phyloP scores from a whole-genome alignment of 2,113 vertebrate species.

The Thermophis baileyi region DNA sequence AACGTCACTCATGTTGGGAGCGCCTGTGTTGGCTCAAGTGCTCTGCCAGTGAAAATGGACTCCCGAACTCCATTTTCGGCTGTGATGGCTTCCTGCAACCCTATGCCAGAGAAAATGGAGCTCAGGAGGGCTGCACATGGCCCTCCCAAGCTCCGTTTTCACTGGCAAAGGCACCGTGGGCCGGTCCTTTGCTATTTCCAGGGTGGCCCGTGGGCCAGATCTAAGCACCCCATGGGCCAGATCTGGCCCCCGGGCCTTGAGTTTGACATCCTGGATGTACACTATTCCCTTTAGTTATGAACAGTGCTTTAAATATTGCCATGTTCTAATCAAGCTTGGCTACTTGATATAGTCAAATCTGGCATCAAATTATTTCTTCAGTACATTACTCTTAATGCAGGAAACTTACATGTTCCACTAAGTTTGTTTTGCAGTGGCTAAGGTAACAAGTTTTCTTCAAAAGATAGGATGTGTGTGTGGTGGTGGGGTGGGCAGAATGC shows the following conservation, averaged over 20 bases:
- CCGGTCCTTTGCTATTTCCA: too few relatives aligned
- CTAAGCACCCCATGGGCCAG: rapidly evolving
- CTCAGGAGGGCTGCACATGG: too few relatives aligned
- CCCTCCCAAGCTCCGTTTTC: too few relatives aligned
- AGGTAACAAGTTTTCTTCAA: neutral
- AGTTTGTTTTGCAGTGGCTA: neutral
- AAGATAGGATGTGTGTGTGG: neutral
- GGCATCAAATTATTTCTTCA: neutral
- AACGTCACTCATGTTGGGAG: too few relatives aligned
- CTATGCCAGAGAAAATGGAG: too few relatives aligned
- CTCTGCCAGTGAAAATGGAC: too few relatives aligned
- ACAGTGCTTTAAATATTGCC: neutral
- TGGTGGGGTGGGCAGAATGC: neutral
- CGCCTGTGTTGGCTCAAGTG: too few relatives aligned
- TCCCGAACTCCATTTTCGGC: too few relatives aligned
- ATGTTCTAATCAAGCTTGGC: neutral
- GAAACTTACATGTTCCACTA: neutral
- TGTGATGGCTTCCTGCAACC: too few relatives aligned
- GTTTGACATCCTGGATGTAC: neutral
- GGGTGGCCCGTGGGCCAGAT: too few relatives aligned
- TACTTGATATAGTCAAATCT: neutral
- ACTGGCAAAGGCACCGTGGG: too few relatives aligned
- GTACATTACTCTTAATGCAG: neutral
- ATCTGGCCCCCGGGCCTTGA: too few relatives aligned
- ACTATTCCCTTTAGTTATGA: neutral